phyloP scores from a whole-genome alignment of 2,113 vertebrate genomes.

The Bubalus kerabau region DNA sequence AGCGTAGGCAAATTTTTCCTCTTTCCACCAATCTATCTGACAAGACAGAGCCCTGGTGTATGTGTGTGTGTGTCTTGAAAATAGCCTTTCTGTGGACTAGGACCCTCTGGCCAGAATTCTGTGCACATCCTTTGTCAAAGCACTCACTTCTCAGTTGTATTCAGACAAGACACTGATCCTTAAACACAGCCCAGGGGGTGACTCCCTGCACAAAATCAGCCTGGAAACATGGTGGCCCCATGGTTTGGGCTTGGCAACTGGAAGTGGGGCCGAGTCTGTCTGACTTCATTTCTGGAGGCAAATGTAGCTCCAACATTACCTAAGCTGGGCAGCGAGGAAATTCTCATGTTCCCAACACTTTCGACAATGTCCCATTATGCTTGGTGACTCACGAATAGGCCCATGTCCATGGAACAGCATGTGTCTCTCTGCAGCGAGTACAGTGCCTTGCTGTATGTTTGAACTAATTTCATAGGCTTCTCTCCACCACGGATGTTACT shows the following conservation, averaged over 20 bases:
- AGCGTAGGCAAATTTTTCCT: not conserved
- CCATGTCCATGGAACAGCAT: constrained; percentile 78
- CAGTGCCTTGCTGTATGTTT: constrained; percentile 77
- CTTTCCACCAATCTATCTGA: not conserved
- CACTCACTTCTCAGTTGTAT: not conserved
- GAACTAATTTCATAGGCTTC: constrained; percentile 77
- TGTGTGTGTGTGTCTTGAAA: not conserved
- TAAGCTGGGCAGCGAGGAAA: constrained; percentile 77
- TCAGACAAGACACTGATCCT: not conserved
- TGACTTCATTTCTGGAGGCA: constrained; percentile 81
- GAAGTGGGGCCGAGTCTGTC: constrained; percentile 70
- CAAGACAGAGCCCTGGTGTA: not conserved
- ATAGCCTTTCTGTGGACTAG: not conserved
- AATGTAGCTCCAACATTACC: constrained; percentile 75
- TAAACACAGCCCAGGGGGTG: not conserved
- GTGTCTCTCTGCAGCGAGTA: constrained; percentile 76
- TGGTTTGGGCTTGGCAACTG: constrained; percentile 61
- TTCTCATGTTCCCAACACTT: constrained; percentile 80
- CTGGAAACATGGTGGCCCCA: constrained; percentile 61
- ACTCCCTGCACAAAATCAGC: constrained; percentile 33
- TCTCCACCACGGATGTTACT: constrained; percentile 68
- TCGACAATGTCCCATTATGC: constrained; percentile 83
- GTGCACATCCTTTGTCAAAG: not conserved
- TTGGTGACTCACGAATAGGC: constrained; percentile 82
- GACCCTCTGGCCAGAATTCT: not conserved